Base-by-base conservation (phyloP, 2,888 invertebrate species). In the Tortrix viridana region DNA sequence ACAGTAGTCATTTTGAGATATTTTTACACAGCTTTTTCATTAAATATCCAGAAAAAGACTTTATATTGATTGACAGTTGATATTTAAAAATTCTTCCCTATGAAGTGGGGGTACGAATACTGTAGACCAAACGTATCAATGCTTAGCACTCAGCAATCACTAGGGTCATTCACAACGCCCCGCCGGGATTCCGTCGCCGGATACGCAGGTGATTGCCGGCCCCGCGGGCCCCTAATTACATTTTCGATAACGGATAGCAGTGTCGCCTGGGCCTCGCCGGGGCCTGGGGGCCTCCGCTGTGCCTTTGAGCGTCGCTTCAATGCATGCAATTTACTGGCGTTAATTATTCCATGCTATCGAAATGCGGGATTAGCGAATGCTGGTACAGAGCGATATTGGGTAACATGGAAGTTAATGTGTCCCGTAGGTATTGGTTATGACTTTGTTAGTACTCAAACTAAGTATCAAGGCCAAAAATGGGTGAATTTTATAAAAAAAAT, bases 221-320 rank as follows among this genome's bases (percentile, higher is more conserved):
- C 63, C 63, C 57, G n/a, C 63, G 52, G 58, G 58, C 22, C 46
- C 58, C 48, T 59, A 54, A 64, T 64, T 54, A 49, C 63, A 48
- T 64, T 59, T 64, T 53, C 58, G 58, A 64, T 64, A 64, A 59
- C 41, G 53, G 63, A 59, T 58, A 58, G 9, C 26, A n/a, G 20
- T 52, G 12, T 32, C 32, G 9, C 12, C n/a, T n/a, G 32, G 38
- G 49, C 32, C 52, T 14, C 46, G 3, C 53, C 18, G 38, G 22
- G 32, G 37, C 47, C 60, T 19, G 7, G 23, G 41, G 48, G 37
- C n/a, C 12, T 32, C 19, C 47, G 20, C 48, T 47, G 54, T 26
- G 47, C 14, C 14, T n/a, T n/a, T n/a, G 14, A 32, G 32, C 32
- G 32, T 14, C 32, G 22, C 55, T 54, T 54, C 55, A 61, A 61